Evolutionary conservation across 2,888 invertebrate species (phyloP), one percentile per base, ranked within the genome.

Genomic region (Mechanitis messenoides): DNA sequence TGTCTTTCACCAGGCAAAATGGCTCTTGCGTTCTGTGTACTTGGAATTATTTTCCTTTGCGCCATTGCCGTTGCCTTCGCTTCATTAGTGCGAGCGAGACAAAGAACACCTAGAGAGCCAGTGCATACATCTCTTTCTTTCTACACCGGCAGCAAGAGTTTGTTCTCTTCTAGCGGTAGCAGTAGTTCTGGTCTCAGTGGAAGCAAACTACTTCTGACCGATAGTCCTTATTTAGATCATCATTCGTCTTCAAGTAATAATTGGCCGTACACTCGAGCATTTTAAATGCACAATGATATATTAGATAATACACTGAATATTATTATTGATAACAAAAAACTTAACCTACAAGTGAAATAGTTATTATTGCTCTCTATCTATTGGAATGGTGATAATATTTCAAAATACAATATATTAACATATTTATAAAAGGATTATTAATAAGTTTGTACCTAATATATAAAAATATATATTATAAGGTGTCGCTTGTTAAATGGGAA

Each of bases 1-100:
- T 95, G 95, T 75, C 88, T 95, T 67, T 95, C 95, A 9, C 93
- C 94, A 20, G 94, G 94, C 6, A 94, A 94, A 85, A 92, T 95
- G 91, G 94, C 95, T 11, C 86, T 95, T 57, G 93, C 94, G 0
- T 95, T 95, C 75, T 94, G 94, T 74, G 85, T 94, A 0, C 81
- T 95, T 71, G 94, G 95, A 4, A 81, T 94, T 5, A 93, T 95
- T 67, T 94, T 95, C 78, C 83, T 95, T 0, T 88, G 92, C 60
- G 95, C 95, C 6, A 92, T 95, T 7, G 91, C 94, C 3, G 92
- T 94, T 11, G 93, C 94, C 3, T 92, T 94, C 62, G 92, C 92
- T 46, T 93, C 94, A 3, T 79, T 95, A 58, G 85, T 94, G 71
- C 87, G 92, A 74, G 92, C 93, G 9, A 89, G 93, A 74, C 84